Base-by-base conservation (phyloP, 2,113 vertebrate species). In the Sphyrna mokarran region DNA sequence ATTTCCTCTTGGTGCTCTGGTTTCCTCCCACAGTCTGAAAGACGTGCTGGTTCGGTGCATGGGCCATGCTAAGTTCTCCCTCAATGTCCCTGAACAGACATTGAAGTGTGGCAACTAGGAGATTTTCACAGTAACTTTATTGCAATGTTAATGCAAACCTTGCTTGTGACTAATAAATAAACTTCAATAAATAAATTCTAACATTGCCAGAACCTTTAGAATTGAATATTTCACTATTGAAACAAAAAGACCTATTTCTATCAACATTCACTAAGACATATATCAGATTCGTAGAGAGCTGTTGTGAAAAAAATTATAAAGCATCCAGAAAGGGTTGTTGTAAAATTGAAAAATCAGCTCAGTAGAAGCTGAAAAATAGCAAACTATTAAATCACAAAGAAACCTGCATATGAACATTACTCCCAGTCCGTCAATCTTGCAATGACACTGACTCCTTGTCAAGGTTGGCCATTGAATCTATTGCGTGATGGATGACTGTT, bases 341-440 rank as follows among this genome's bases (percentile, higher is more conserved):
- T 58, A 91, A 91, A 37, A 91, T 91, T 68, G 61, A 93, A 93
- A 93, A 66, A 93, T 93, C 61, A 93, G n/a, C 89, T 93, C 33
- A 93, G n/a, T 61, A 37, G 61, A 37, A 22, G 33, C 61, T 9
- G 61, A 66, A 66, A 66, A 93, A 37, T 66, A 68, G 33, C n/a
- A 33, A 93, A 13, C 61, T 66, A 33, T 66, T 68, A 66, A 68
- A 58, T 93, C 18, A n/a, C 89, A 66, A 66, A 93, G 66, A 93
- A 37, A 13, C 14, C 14, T 40, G 33, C 33, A 22, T 37, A 22
- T 37, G n/a, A 93, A 37, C 89, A 93, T 93, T n/a, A 93, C 18
- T 93, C 89, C 58, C 54, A 58, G 40, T 58, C 58, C 37, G 33
- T 63, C 61, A 66, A 93, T 93, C 18, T 20, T 37, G n/a, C 89